Conservation (phyloP, 2,113 vertebrate genomes). For the Mus spicilegus region DNA sequence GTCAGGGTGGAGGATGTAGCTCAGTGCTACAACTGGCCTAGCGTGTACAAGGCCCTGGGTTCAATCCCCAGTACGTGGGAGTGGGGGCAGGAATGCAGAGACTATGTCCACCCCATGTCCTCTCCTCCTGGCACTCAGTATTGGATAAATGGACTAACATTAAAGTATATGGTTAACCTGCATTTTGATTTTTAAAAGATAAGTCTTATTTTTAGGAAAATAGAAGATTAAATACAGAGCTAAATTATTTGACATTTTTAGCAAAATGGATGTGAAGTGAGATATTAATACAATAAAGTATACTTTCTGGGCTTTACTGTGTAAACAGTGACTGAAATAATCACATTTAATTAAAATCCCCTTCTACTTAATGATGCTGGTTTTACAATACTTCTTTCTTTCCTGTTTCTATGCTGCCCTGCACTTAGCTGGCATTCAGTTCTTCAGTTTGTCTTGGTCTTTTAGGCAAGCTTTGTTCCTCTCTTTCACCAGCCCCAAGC, state of each 20-base stretch:
- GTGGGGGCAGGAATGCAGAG: background rate
- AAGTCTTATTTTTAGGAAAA: conserved; percentile 20
- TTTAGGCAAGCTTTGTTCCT: background rate
- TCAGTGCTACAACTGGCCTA: background rate
- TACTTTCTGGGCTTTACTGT: conserved; percentile 9
- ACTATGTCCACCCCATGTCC: background rate
- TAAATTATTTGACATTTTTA: conserved; percentile 46
- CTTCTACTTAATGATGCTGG: conserved; percentile 8
- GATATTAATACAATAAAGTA: background rate
- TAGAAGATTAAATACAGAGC: background rate
- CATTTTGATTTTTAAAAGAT: conserved; percentile 35
- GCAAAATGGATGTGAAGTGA: conserved; percentile 50
- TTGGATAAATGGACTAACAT: background rate
- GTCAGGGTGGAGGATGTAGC: background rate
- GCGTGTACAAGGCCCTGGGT: background rate
- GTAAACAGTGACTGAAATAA: background rate
- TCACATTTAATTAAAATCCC: conserved; percentile 40
- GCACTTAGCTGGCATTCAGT: background rate
- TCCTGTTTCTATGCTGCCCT: background rate
- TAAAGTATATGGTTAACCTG: conserved; percentile 8
- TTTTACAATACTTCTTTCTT: background rate
- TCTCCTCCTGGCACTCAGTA: background rate
- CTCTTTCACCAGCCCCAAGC: background rate
- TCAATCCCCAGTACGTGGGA: background rate
- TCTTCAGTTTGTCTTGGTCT: conserved; percentile 16